These are phyloP conservation scores for Nowickia ferox DNA, from an alignment of 2,888 invertebrate species.

Conservation along the genomic window DNA sequence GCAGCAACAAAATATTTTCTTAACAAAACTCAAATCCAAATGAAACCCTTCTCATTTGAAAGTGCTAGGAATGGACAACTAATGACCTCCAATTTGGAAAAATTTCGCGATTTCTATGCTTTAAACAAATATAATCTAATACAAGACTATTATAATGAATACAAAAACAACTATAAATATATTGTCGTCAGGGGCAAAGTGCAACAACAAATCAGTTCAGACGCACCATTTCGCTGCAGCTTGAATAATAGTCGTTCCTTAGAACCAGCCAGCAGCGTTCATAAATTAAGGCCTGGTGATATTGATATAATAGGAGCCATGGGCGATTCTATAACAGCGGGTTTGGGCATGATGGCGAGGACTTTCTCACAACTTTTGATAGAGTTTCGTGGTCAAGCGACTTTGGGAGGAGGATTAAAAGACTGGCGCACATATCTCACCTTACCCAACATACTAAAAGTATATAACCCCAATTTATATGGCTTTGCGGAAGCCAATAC, in stretches of 20 bases:
- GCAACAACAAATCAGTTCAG: conserved; percentile 75
- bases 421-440: conserved; percentile 84
- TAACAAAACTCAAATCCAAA: conserved; percentile 38
- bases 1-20: conserved; percentile 54
- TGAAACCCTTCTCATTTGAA: conserved; percentile 45
- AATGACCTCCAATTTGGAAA: conserved; percentile 75
- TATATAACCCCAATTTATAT: conserved; percentile 86
- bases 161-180: conserved; percentile 63
- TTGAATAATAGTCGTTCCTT: conserved; percentile 78
- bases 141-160: conserved; percentile 69
- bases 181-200: conserved; percentile 76
- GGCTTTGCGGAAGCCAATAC: conserved; percentile 84
- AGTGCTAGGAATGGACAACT: conserved; percentile 70
- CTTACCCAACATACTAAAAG: conserved; percentile 85
- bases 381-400: conserved; percentile 84
- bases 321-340: conserved; percentile 86
- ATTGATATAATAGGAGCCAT: conserved; percentile 86
- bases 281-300: conserved; percentile 85
- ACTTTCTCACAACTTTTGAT: conserved; percentile 82
- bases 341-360: conserved; percentile 84
- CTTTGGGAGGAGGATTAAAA: conserved; percentile 84
- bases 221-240: conserved; percentile 81
- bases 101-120: conserved; percentile 74
- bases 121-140: conserved; percentile 66
- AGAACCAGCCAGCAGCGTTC: conserved; percentile 84